Evolutionary conservation across 2,888 invertebrate genomes (phyloP), one percentile per base, ranked within the genome.

Genomic region (Marasmarcha lunaedactyla): DNA sequence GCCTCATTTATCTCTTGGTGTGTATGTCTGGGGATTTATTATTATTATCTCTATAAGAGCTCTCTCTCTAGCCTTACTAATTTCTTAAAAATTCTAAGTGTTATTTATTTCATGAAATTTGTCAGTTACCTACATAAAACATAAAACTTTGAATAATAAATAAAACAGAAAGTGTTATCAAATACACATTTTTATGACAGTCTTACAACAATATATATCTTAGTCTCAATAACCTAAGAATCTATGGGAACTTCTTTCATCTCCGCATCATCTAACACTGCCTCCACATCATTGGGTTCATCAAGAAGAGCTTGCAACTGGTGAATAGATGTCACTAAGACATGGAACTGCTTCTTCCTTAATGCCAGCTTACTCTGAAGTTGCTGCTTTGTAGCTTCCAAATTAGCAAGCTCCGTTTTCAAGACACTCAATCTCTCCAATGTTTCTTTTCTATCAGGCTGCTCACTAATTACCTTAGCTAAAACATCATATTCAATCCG

Each of bases 401-500:
- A 74, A 42, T 84, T 86, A 13, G 86, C 84, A 14, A 95, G 76
- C 59, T 95, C 94, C 12, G 89, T 87, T 58, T 91, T 90, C 10
- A 95, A 76, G 10, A 86, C 86, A 35, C 87, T 85, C 1, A 95
- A 77, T 46, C 88, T 85, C 48, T 90, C 88, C 42, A 86, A 73
- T 0, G 92, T 94, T 47, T 92, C 91, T 55, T 90, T 91, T 50
- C 97, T 86, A 58, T 95, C 95, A 0, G 97, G 96, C 61, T 97
- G 95, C 55, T 92, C 89, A 50, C 90, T 91, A 45, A 97, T 97
- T 0, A 95, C 89, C 66, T 94, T 94, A 0, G 97, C 97, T 33
- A 97, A 61, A 9, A 95, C 90, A 79, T 97, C 96, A 74, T 97
- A 97, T 65, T 97, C 96, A 78, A 93, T 91, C 55, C 94, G 87